phyloP scores from a whole-genome alignment of 2,113 vertebrate species.

The Aegithalos caudatus region DNA sequence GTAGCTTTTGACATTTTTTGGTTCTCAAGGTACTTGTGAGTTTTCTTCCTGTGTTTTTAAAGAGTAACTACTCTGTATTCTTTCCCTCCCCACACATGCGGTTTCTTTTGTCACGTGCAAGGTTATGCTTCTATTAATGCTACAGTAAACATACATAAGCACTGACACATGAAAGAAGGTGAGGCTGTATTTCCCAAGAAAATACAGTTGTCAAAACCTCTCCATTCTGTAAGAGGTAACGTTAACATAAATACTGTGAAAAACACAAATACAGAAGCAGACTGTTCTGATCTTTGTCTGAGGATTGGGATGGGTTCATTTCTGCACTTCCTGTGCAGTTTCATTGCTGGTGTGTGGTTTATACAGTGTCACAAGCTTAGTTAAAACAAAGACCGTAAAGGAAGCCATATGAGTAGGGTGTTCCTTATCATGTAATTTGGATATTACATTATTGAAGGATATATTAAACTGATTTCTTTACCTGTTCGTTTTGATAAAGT shows the following conservation, averaged over 20 bases:
- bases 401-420: not conserved
- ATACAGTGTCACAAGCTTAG: not conserved
- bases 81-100: not conserved
- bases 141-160: not conserved
- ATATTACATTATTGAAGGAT: not conserved
- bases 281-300: not conserved
- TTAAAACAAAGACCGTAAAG: not conserved
- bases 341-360: not conserved
- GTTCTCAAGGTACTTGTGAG: fast-evolving
- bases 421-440: not conserved
- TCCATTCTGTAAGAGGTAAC: not conserved
- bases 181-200: not conserved
- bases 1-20: not conserved
- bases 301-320: not conserved
- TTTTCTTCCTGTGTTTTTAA: not conserved
- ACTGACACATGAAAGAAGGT: not conserved
- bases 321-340: not conserved
- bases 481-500: not conserved
- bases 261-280: not conserved
- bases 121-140: not conserved
- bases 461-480: not conserved
- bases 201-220: not conserved
- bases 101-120: not conserved
- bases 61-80: not conserved
- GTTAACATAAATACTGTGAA: not conserved